Evolutionary conservation across 2,113 vertebrate species (phyloP).

Genomic region (Nycticryphes semicollaris): DNA sequence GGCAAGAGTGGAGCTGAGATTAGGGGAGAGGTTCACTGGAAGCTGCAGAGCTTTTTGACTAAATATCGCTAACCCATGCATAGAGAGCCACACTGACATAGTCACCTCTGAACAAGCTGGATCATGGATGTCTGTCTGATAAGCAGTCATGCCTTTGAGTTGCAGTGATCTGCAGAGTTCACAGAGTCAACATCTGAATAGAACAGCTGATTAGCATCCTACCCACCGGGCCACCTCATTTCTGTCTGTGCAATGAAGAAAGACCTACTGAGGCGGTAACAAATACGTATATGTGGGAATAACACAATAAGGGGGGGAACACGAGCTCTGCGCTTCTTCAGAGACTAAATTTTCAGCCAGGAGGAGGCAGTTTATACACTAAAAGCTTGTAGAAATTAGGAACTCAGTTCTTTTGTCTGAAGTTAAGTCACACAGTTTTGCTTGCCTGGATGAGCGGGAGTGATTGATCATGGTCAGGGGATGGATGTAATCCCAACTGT

Average conservation of each 20-base stretch:
- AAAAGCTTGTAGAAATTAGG: neutral
- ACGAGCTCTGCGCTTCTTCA: neutral
- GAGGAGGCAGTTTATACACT: neutral
- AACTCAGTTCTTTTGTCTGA: neutral
- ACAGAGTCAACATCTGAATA: neutral
- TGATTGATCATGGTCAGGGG: neutral
- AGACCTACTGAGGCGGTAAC: neutral
- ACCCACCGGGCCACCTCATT: neutral
- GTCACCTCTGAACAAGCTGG: neutral
- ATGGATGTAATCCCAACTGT: fast-evolving
- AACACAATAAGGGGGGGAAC: fast-evolving
- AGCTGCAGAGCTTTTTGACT: neutral
- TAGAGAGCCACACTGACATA: neutral
- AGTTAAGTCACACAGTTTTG: neutral
- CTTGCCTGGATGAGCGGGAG: neutral
- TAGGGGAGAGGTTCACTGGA: neutral
- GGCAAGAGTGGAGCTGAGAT: neutral
- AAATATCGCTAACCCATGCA: neutral
- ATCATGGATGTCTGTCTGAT: slow-evolving; percentile 24
- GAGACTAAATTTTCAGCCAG: neutral
- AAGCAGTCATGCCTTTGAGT: neutral
- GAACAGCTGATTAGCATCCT: neutral
- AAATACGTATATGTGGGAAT: neutral
- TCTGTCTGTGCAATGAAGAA: neutral
- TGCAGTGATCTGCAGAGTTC: slow-evolving; percentile 17